Conservation (phyloP, 1,140 invertebrate species). For the Panagrolaimus sp. region DNA sequence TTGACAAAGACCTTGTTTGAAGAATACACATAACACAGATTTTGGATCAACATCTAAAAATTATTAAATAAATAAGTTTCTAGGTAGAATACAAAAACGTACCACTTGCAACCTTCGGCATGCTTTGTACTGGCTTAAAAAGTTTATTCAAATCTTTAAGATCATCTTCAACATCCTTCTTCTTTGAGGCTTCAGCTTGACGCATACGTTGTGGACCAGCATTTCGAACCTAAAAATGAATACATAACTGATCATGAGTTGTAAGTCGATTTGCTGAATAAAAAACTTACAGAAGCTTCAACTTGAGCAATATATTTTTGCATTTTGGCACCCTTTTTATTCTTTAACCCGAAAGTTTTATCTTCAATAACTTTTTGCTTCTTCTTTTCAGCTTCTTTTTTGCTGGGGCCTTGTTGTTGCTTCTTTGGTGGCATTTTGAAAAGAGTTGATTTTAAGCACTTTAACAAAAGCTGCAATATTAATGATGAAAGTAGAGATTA, state of each 20-base stretch:
- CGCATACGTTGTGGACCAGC: slow-evolving; percentile 65
- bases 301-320: slow-evolving; percentile 98
- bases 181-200: slow-evolving; percentile 67
- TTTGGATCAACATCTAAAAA: slow-evolving; percentile 88
- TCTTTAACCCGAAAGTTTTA: slow-evolving; percentile 98
- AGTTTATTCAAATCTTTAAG: slow-evolving; percentile 76
- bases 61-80: neutral
- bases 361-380: slow-evolving; percentile 69
- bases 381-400: slow-evolving; percentile 55
- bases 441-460: no score
- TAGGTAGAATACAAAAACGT: slow-evolving; percentile 26
- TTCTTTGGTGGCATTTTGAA: slow-evolving; percentile 54
- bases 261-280: neutral
- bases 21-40: slow-evolving; percentile 94
- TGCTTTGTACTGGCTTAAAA: slow-evolving; percentile 72
- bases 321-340: slow-evolving; percentile 97
- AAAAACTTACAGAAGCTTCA: slow-evolving; percentile 79
- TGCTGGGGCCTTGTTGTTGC: slow-evolving; percentile 32
- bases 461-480: no score
- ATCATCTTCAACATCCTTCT: slow-evolving; percentile 76
- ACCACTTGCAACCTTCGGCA: slow-evolving; percentile 90
- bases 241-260: neutral
- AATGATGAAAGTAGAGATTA: no score
- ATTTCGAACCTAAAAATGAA: slow-evolving; percentile 61
- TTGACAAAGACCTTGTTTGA: slow-evolving; percentile 89